phyloP scores from a whole-genome alignment of 2,888 invertebrate genomes.

The Parasteatoda lunata region DNA sequence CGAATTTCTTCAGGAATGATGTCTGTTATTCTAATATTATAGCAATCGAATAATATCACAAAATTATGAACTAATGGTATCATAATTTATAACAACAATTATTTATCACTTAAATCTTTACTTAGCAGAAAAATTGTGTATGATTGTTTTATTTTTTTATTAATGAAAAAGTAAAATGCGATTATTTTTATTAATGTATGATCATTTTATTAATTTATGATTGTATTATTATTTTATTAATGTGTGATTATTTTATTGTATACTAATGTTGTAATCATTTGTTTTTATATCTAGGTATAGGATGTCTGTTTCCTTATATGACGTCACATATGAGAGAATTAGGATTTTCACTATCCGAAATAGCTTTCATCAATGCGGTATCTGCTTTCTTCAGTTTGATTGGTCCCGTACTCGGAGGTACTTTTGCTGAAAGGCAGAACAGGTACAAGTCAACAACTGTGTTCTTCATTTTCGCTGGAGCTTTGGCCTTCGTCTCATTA shows the following conservation, averaged over 20 bases:
- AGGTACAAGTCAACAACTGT: slow-evolving; percentile 74
- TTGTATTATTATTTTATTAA: no score
- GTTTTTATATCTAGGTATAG: slow-evolving; percentile 79
- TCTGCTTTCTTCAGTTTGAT: slow-evolving; percentile 86
- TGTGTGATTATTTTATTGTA: no score
- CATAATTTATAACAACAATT: no score
- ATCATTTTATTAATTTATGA: no score
- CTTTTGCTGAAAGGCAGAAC: slow-evolving; percentile 84
- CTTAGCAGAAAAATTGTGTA: neutral
- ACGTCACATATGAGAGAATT: slow-evolving; percentile 84
- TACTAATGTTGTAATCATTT: no score
- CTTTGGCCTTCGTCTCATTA: slow-evolving; percentile 73
- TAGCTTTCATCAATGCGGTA: slow-evolving; percentile 84
- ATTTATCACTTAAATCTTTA: neutral
- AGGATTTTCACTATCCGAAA: slow-evolving; percentile 84
- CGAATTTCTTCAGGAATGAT: no score
- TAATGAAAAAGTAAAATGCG: no score
- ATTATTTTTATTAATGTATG: no score
- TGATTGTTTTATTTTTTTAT: neutral
- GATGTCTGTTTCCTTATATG: slow-evolving; percentile 87
- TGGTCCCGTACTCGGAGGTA: slow-evolving; percentile 85
- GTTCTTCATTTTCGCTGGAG: slow-evolving; percentile 73
- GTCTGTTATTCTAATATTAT: no score
- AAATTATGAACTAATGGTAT: no score
- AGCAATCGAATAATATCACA: no score